phyloP scores from a whole-genome alignment of 2,888 invertebrate genomes.

The Trimorus sp. region DNA sequence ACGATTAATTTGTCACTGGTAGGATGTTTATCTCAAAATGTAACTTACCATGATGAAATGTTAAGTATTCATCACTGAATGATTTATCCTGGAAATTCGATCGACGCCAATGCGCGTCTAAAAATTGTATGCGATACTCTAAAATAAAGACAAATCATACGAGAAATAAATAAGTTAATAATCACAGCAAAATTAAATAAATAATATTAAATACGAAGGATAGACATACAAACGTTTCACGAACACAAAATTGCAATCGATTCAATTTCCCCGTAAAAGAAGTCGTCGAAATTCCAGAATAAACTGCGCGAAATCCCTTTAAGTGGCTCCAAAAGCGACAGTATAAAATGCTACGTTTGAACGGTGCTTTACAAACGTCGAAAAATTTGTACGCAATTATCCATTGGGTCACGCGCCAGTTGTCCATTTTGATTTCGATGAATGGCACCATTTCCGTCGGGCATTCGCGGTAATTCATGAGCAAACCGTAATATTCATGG shows the following conservation, averaged over 20 bases:
- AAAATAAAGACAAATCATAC: not conserved
- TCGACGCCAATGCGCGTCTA: no score
- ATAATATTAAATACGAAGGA: not conserved
- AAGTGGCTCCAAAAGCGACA: conserved; percentile 26
- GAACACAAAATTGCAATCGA: no score
- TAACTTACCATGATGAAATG: no score
- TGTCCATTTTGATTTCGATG: conserved; percentile 42
- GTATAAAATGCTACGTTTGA: conserved; percentile 45
- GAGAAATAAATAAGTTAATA: not conserved
- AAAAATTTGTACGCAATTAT: conserved; percentile 45
- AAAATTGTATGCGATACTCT: not conserved
- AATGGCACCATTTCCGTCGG: conserved; percentile 44
- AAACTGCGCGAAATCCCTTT: conserved; percentile 3
- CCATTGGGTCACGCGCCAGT: conserved; percentile 23
- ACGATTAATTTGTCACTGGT: no score
- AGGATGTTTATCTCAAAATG: no score
- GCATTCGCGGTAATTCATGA: conserved; percentile 35
- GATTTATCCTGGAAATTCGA: no score
- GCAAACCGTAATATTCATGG: conserved; percentile 57
- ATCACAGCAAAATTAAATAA: no score
- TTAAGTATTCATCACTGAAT: no score
- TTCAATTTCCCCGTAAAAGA: no score
- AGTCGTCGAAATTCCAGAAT: conserved; percentile 18
- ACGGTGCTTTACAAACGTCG: conserved; percentile 46
- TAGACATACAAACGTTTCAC: not conserved